Percentiles rank a stretch among this genome's conserved stretches.
These are phyloP conservation scores for Rhyacophila brunnea DNA, from an alignment of 1,140 invertebrate species.

Conservation along the genomic window DNA sequence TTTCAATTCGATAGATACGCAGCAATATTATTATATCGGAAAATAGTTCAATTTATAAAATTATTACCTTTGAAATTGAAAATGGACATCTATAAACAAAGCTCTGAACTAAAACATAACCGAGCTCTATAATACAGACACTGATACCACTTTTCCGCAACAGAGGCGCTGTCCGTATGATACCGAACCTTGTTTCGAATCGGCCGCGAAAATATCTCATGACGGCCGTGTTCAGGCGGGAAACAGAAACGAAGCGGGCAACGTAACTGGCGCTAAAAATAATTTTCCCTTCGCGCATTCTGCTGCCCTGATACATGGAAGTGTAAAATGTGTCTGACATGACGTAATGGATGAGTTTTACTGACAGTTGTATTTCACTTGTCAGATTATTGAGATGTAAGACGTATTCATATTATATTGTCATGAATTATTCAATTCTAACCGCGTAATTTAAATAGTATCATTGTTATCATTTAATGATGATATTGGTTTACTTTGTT, in stretches of 20 bases:
- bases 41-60: too few relatives aligned
- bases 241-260: constrained; percentile 11
- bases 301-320: constrained; percentile 29
- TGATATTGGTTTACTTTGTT: too few relatives aligned
- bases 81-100: too few relatives aligned
- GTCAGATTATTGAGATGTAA: too few relatives aligned
- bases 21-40: too few relatives aligned
- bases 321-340: constrained; percentile 37
- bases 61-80: too few relatives aligned
- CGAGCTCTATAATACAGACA: not conserved
- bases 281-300: constrained; percentile 8
- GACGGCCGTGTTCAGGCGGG: constrained; percentile 20
- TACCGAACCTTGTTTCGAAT: not conserved
- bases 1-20: too few relatives aligned
- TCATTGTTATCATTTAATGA: too few relatives aligned
- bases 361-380: constrained; percentile 31
- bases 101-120: too few relatives aligned
- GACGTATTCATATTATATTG: too few relatives aligned
- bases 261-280: not conserved
- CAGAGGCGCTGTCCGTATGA: not conserved
- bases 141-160: not conserved
- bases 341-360: constrained; percentile 36
- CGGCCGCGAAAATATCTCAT: constrained; percentile 25
- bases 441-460: too few relatives aligned
- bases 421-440: too few relatives aligned